A percentile compares a stretch with the other conserved stretches of the same genome.
Conservation (phyloP, 2,113 vertebrate species). For the Mixornis gularis region DNA sequence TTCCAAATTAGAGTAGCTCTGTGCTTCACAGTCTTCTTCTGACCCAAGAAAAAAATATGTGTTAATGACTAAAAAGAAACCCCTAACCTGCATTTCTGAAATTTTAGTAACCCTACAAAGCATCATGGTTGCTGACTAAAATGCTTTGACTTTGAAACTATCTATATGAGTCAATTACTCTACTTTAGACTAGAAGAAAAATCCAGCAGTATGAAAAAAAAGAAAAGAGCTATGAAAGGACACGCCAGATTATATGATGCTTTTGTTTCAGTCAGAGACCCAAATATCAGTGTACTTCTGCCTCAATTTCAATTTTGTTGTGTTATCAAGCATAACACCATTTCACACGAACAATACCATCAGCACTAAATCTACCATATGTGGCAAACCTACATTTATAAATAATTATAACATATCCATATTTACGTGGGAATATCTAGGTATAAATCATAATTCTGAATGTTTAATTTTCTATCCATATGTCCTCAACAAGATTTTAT, state of each 20-base stretch:
- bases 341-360: not conserved
- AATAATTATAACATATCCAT: not conserved
- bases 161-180: not conserved
- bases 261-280: not conserved
- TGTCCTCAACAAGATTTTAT: not conserved
- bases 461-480: not conserved
- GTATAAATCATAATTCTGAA: not conserved
- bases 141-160: not conserved
- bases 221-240: not conserved
- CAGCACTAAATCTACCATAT: not conserved
- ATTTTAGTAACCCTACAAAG: not conserved
- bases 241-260: not conserved
- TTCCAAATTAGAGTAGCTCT: not conserved
- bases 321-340: not conserved
- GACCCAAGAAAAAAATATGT: not conserved
- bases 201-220: not conserved
- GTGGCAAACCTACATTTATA: not conserved
- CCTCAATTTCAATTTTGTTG: slow-evolving; percentile 15
- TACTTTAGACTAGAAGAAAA: not conserved
- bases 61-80: not conserved
- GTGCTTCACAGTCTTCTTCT: not conserved
- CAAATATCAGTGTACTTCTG: not conserved
- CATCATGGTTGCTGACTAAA: not conserved
- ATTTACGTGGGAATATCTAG: not conserved
- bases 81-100: not conserved